Evolutionary conservation across 1,140 invertebrate species (phyloP).

Genomic region (Drosophila takahashii): DNA sequence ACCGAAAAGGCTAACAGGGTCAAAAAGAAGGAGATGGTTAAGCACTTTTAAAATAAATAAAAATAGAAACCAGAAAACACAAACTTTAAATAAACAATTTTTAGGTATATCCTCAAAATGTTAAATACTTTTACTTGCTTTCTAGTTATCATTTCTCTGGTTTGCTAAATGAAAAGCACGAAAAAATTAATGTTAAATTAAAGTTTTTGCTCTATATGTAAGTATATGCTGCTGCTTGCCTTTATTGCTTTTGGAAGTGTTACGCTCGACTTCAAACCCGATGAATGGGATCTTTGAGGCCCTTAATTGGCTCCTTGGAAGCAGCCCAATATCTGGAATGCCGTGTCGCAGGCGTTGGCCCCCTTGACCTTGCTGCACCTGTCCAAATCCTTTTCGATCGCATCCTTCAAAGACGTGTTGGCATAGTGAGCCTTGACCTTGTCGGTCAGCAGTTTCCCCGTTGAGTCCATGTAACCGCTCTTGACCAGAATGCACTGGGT

Average conservation of each 20-base stretch:
- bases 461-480: conserved; percentile 56
- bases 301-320: conserved; percentile 5
- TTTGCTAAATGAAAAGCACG: neutral
- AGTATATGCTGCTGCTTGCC: neutral
- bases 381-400: conserved; percentile 26
- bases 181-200: neutral
- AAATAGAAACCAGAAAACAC: neutral
- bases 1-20: conserved; percentile 29
- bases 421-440: conserved; percentile 25
- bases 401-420: neutral
- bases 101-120: too few species aligned
- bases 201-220: neutral
- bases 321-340: conserved; percentile 51
- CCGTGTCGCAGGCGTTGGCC: conserved; percentile 64
- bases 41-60: neutral
- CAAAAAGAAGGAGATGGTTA: conserved; percentile 2
- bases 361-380: conserved; percentile 44
- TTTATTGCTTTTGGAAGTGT: neutral
- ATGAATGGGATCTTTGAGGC: neutral
- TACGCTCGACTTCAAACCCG: neutral
- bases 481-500: conserved; percentile 61
- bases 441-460: conserved; percentile 32
- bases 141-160: too few species aligned
- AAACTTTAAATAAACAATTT: neutral
- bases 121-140: too few species aligned